Evolutionary conservation across 2,113 vertebrate genomes (phyloP).

Genomic region (Orthonyx spaldingii): DNA sequence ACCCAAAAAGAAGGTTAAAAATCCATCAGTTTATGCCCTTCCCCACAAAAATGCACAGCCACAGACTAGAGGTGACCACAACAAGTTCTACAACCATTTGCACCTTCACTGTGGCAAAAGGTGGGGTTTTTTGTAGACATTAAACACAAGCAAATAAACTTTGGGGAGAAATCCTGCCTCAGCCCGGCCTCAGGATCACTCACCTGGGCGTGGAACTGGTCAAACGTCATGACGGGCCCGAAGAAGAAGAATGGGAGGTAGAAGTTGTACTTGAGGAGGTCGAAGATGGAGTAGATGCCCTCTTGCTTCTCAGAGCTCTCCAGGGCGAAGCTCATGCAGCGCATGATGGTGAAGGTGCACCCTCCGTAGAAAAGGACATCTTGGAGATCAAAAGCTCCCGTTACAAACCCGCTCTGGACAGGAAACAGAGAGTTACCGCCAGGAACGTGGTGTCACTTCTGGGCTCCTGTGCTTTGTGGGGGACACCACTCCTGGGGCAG

Average conservation of each 20-base stretch:
- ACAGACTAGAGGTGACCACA: rapidly evolving
- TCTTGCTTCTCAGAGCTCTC: constrained; percentile 83
- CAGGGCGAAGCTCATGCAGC: constrained; percentile 92
- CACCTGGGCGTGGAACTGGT: constrained; percentile 88
- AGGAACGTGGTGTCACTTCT: background rate
- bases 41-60: background rate
- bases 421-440: constrained; percentile 37
- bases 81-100: background rate
- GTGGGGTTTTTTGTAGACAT: rapidly evolving
- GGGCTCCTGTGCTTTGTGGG: rapidly evolving
- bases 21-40: background rate
- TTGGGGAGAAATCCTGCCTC: background rate
- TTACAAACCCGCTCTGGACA: constrained; percentile 80
- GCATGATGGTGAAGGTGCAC: constrained; percentile 87
- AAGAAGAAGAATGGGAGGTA: constrained; percentile 99
- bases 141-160: background rate
- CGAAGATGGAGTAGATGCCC: constrained; percentile 85
- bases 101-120: background rate
- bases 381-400: constrained; percentile 86
- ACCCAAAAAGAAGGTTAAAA: background rate
- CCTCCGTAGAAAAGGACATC: constrained; percentile 90
- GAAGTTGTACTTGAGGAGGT: constrained; percentile 97
- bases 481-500: background rate
- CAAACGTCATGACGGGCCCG: constrained; percentile 94
- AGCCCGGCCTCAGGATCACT: background rate